phyloP scores from a whole-genome alignment of 2,888 invertebrate genomes.

The Drosophila melanosoma region DNA sequence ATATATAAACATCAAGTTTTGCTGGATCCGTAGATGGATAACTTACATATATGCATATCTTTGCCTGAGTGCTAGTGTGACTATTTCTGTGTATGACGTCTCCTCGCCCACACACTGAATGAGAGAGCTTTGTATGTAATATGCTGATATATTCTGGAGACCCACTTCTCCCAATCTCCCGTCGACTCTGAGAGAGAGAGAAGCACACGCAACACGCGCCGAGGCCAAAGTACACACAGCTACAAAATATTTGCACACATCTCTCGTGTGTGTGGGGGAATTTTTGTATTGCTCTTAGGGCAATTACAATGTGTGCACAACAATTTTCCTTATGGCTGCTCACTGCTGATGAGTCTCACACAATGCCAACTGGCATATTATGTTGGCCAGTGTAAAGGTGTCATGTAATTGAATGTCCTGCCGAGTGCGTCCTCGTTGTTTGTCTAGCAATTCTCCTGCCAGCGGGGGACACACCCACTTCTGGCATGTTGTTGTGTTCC shows the following conservation, averaged over 20 bases:
- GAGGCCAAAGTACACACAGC: conserved; percentile 47
- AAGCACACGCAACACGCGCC: conserved; percentile 47
- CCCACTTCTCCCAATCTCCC: background rate
- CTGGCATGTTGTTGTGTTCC: conserved; percentile 28
- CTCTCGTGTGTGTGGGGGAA: background rate
- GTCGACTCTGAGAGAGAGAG: background rate
- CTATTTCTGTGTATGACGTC: conserved; percentile 4
- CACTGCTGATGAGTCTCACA: background rate
- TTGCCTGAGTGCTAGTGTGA: background rate
- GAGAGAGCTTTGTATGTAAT: conserved; percentile 15
- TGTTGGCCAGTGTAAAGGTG: conserved; percentile 36
- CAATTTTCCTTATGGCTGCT: conserved; percentile 1
- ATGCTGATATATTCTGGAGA: conserved; percentile 22
- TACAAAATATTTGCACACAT: conserved; percentile 61
- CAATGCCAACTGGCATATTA: conserved; percentile 14
- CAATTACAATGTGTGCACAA: conserved; percentile 33
- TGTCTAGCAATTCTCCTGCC: background rate
- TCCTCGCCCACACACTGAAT: conserved; percentile 13
- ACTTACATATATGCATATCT: background rate
- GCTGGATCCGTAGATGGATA: background rate
- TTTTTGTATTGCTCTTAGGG: conserved; percentile 1
- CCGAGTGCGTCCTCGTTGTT: background rate
- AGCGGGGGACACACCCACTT: conserved; percentile 41
- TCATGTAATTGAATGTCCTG: conserved; percentile 56
- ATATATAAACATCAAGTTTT: background rate